Evolutionary conservation across 35 echinoderm and acorn worm species (phyloP), one percentile per base, ranked within the genome.

Genomic region (Heliocidaris tuberculata): DNA sequence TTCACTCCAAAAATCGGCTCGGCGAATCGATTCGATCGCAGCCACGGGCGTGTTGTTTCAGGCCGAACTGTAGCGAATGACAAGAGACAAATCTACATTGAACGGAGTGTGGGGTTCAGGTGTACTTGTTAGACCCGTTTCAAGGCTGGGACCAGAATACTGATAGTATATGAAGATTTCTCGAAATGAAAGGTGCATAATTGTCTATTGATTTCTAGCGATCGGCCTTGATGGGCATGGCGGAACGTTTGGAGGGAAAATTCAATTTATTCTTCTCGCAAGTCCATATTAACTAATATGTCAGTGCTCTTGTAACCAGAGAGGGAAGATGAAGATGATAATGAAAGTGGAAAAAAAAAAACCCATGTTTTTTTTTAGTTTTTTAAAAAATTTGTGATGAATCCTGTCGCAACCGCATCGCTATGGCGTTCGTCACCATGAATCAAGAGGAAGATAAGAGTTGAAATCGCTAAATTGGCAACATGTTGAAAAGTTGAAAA

Each of bases 1-100:
- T 78, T 78, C 65, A 78, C 65, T 78, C 15, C 65, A 78, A 78
- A 78, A 78, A 78, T 78, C 65, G 65, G 65, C 65, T 78, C 65
- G 65, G 65, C 21, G 21, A 78, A 78, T 78, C 65, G 65, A 78
- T 78, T 78, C 21, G 65, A 78, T 78, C 7, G 65, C 65, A 78
- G 65, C 65, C 65, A 78, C 21, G 27, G 65, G 65, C 65, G 65
- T 78, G 65, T 78, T 78, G 21, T 78, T 78, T 78, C 65, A 78
- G 65, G 65, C 65, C 65, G 65, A 78, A 78, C 65, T 78, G 65
- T 78, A 78, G 65, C 65, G 65, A 78, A 78, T 78, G 27, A 24
- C 65, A 78, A 78, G 27, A n/a, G 27, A 24, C 19, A 27, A 78
- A 78, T 78, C 27, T 60, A 13, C 59, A 60, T 78, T 78, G 65